Percentiles rank a stretch among this genome's conserved stretches.
phyloP scores from a whole-genome alignment of 2,888 invertebrate genomes.

The Punctoribates punctum region DNA sequence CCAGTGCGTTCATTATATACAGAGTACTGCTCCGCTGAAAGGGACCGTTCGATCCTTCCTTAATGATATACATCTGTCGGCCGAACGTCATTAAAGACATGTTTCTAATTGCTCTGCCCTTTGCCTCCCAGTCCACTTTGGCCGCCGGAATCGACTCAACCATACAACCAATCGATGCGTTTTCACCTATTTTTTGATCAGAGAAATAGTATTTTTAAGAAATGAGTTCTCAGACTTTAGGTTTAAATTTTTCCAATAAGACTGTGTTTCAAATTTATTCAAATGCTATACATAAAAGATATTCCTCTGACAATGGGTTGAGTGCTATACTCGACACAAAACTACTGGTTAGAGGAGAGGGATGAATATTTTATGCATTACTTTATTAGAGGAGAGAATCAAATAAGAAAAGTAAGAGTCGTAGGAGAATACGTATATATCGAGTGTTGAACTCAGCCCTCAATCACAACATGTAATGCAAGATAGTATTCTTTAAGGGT shows the following conservation, averaged over 20 bases:
- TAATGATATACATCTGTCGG: constrained; percentile 48
- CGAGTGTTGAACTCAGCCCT: not conserved
- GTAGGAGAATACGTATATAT: not conserved
- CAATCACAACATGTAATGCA: not conserved
- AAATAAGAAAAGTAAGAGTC: not conserved
- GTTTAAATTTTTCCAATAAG: not conserved
- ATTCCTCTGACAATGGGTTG: not conserved
- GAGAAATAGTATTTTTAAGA: not conserved
- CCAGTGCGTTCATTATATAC: constrained; percentile 49
- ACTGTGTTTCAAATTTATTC: not conserved
- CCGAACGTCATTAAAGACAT: constrained; percentile 49
- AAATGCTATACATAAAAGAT: not conserved
- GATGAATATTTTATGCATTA: constrained; percentile 13
- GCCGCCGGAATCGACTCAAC: constrained; percentile 47
- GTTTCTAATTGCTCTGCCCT: constrained; percentile 48
- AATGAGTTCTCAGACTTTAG: not conserved
- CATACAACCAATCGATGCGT: constrained; percentile 48
- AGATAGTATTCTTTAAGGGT: not conserved
- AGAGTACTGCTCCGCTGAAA: constrained; percentile 47
- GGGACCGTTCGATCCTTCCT: constrained; percentile 45
- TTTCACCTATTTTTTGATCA: constrained; percentile 44
- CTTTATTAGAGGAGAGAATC: not conserved
- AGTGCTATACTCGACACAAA: not conserved
- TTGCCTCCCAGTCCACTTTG: constrained; percentile 48
- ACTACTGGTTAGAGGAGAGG: not conserved